Conservation (phyloP, 2,797 vertebrate species). For the Vireo griseus region DNA sequence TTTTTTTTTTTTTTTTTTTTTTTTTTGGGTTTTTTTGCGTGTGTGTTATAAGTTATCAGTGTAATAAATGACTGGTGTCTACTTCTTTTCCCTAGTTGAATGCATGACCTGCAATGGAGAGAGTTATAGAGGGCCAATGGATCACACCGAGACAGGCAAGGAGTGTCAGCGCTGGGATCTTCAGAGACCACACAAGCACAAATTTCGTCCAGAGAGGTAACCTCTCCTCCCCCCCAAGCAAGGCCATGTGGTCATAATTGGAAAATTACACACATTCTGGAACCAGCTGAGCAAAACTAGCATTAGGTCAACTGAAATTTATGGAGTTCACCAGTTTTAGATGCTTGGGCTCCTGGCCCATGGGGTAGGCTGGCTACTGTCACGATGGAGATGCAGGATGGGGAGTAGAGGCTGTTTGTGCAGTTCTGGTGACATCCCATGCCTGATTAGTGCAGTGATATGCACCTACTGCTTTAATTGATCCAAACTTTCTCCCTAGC, state of each 20-base stretch:
- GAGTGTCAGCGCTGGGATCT: conserved; percentile 98
- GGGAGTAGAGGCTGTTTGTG: not conserved
- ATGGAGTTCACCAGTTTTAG: not conserved
- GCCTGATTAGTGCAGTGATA: not conserved
- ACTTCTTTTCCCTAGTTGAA: conserved; percentile 79
- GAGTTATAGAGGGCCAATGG: conserved; percentile 94
- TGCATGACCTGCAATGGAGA: conserved; percentile 95
- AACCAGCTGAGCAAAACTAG: not conserved
- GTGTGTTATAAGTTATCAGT: not conserved
- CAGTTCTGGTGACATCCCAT: not conserved
- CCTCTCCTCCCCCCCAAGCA: not conserved
- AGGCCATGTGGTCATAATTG: not conserved
- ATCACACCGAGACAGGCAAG: conserved; percentile 92
- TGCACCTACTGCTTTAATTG: not conserved
- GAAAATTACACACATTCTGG: not conserved
- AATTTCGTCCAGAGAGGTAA: conserved; percentile 92
- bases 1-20: not conserved
- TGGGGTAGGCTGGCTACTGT: not conserved
- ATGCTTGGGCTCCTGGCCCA: not conserved
- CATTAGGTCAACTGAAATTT: not conserved
- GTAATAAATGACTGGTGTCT: not conserved
- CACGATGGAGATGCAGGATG: not conserved
- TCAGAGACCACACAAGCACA: conserved; percentile 90
- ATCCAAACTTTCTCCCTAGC: not conserved
- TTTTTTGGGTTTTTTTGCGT: too few species aligned